Evolutionary conservation across 2,113 vertebrate genomes (phyloP).

Genomic region (Lepus europaeus): DNA sequence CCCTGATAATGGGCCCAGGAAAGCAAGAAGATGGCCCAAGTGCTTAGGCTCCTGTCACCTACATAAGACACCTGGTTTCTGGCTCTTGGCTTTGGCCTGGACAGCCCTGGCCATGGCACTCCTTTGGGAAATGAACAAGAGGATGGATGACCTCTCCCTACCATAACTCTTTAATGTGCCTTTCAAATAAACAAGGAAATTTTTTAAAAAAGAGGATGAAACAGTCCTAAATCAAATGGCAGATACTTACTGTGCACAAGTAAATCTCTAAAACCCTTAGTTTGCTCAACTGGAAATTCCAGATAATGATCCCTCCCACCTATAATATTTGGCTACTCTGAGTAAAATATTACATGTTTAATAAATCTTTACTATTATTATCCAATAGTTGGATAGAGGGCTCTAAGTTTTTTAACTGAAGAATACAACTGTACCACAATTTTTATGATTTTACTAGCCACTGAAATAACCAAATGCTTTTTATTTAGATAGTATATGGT

Average conservation of each 20-base stretch:
- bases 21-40: too few species aligned
- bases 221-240: constrained; percentile 12
- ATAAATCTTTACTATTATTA: neutral
- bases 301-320: neutral
- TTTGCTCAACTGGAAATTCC: neutral
- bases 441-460: neutral
- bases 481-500: neutral
- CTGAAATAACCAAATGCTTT: neutral
- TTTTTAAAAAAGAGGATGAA: too few species aligned
- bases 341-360: neutral
- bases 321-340: constrained; percentile 5
- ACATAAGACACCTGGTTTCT: too few species aligned
- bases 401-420: neutral
- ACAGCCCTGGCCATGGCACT: too few species aligned
- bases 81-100: too few species aligned
- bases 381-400: neutral
- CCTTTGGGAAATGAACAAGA: too few species aligned
- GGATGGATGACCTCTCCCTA: too few species aligned
- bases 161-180: too few species aligned
- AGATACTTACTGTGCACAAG: neutral
- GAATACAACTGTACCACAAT: neutral
- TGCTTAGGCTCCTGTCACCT: too few species aligned
- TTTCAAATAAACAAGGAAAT: too few species aligned
- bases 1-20: too few species aligned
- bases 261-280: neutral